These are phyloP conservation scores for Bradypus variegatus DNA, from an alignment of 2,797 vertebrate species.

Conservation along the genomic window DNA sequence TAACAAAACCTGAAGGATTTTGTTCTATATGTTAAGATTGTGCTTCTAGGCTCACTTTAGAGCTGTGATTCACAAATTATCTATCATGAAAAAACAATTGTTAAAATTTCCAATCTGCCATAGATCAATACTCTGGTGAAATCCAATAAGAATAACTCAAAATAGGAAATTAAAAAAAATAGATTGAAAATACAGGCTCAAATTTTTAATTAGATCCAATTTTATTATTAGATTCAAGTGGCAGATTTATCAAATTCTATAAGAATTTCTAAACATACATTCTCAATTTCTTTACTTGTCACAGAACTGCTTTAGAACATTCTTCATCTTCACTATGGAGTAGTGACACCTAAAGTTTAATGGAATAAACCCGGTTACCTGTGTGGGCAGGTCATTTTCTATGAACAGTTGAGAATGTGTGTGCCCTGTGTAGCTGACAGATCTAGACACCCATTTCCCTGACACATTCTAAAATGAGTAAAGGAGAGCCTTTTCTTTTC, in stretches of 20 bases:
- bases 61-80: not conserved
- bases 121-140: not conserved
- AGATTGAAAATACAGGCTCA: not conserved
- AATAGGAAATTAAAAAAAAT: not conserved
- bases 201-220: not conserved
- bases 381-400: not conserved
- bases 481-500: not conserved
- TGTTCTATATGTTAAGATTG: not conserved
- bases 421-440: not conserved
- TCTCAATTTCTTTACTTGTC: not conserved
- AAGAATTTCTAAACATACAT: not conserved
- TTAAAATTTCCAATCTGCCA: not conserved
- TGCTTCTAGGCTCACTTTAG: not conserved
- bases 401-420: not conserved
- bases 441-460: not conserved
- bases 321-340: not conserved
- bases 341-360: not conserved
- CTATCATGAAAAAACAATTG: not conserved
- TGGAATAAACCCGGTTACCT: not conserved
- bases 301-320: not conserved
- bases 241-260: not conserved
- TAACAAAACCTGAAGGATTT: not conserved
- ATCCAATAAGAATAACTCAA: not conserved
- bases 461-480: not conserved
- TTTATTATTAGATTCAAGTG: not conserved